phyloP scores from a whole-genome alignment of 2,113 vertebrate species.

The Boleophthalmus pectinirostris region DNA sequence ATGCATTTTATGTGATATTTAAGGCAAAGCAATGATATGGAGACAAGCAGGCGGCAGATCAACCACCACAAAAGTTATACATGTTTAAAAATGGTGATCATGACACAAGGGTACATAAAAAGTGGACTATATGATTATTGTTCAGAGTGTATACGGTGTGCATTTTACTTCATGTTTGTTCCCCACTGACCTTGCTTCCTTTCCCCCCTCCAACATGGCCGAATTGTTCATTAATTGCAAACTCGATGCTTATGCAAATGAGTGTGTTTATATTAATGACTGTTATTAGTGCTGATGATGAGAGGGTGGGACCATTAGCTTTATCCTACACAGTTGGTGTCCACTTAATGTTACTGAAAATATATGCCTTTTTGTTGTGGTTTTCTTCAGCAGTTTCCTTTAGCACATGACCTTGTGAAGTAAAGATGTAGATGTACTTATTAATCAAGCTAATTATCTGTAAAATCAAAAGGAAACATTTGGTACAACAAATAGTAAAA shows the following conservation, averaged over 20 bases:
- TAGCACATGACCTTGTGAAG: background rate
- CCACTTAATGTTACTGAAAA: constrained; percentile 27
- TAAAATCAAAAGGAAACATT: background rate
- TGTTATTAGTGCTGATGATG: constrained; percentile 64
- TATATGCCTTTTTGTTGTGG: constrained; percentile 19
- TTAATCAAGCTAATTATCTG: constrained; percentile 3
- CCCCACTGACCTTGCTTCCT: constrained; percentile 16
- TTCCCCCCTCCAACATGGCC: constrained; percentile 25
- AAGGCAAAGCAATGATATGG: no score
- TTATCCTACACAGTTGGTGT: constrained; percentile 53
- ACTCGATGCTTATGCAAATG: constrained; percentile 51
- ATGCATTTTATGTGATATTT: background rate
- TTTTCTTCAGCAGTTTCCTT: background rate
- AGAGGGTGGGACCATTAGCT: constrained; percentile 55
- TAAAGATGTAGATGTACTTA: background rate
- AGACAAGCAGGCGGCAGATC: no score
- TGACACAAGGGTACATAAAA: background rate
- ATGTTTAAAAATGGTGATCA: background rate
- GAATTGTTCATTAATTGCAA: constrained; percentile 43
- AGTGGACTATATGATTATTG: background rate
- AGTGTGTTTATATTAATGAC: constrained; percentile 71
- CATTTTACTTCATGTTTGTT: background rate
- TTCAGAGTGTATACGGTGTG: background rate
- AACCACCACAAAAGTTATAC: background rate
- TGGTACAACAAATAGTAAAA: background rate